Percentiles rank a stretch among this genome's conserved stretches.
These are phyloP conservation scores for Diplazon laetatorius DNA, from an alignment of 2,888 invertebrate genomes.

Conservation along the genomic window DNA sequence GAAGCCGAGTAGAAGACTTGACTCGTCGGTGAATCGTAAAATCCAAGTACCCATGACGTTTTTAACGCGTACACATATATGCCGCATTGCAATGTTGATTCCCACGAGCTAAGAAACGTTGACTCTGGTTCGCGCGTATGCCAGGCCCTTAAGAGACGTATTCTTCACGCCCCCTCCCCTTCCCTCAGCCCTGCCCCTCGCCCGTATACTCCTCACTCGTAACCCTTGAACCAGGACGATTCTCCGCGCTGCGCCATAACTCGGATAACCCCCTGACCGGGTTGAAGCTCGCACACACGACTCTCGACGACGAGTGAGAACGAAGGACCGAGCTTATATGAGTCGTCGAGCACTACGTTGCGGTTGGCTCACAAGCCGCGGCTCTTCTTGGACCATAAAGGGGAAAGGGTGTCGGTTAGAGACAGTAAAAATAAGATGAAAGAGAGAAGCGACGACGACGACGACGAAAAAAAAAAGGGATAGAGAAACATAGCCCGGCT, in stretches of 20 bases:
- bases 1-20: conserved; percentile 41
- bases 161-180: conserved; percentile 34
- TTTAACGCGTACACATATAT: conserved; percentile 26
- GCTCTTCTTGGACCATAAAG: conserved; percentile 20
- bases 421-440: conserved; percentile 44
- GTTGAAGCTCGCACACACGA: conserved; percentile 35
- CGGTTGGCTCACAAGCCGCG: conserved; percentile 9
- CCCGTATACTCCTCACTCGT: conserved; percentile 46
- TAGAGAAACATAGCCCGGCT: conserved; percentile 14
- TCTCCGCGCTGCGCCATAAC: conserved; percentile 52
- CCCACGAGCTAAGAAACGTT: conserved; percentile 33
- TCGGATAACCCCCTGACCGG: conserved; percentile 58
- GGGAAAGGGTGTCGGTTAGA: conserved; percentile 12
- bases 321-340: conserved; percentile 40
- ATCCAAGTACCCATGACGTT: conserved; percentile 54
- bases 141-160: conserved; percentile 50
- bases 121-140: conserved; percentile 18
- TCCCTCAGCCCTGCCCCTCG: not conserved
- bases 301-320: conserved; percentile 35
- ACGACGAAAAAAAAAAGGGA: conserved; percentile 6
- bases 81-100: conserved; percentile 35
- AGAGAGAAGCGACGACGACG: conserved; percentile 22
- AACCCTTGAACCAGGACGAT: conserved; percentile 60
- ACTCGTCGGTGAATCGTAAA: conserved; percentile 57
- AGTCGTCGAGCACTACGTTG: conserved; percentile 36